A percentile compares a stretch with the other conserved stretches of the same genome.
Conservation (phyloP, 2,797 vertebrate genomes). For the Carduelis carduelis region DNA sequence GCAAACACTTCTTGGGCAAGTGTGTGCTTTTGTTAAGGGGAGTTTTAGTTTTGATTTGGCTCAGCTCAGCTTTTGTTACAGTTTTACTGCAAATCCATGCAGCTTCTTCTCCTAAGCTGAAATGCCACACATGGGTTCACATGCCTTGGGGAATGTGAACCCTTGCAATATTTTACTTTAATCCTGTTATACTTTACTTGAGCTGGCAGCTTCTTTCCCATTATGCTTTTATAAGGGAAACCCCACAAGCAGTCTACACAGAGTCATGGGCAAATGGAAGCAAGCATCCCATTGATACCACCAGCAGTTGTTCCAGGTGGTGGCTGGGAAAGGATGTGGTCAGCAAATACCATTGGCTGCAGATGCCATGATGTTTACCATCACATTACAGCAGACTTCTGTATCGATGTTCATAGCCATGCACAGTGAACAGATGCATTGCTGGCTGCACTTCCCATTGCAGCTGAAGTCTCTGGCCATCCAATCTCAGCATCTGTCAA, state of each 20-base stretch:
- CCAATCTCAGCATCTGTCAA: fast-evolving
- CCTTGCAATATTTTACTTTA: not conserved
- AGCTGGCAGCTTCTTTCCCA: not conserved
- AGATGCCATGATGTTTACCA: not conserved
- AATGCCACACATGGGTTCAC: not conserved
- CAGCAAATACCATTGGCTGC: fast-evolving
- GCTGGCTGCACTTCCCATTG: not conserved
- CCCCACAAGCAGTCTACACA: not conserved
- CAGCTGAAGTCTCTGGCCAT: not conserved
- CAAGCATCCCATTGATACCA: fast-evolving
- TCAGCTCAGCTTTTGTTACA: not conserved
- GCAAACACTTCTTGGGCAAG: not conserved
- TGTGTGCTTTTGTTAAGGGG: too few species aligned
- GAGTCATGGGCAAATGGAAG: not conserved
- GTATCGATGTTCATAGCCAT: fast-evolving
- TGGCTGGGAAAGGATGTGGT: not conserved
- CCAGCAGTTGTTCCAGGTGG: not conserved
- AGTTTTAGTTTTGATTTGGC: not conserved
- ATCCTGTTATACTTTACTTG: fast-evolving
- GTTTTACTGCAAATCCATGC: not conserved
- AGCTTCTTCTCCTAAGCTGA: not conserved
- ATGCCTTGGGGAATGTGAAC: not conserved
- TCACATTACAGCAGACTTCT: not conserved
- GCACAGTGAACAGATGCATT: fast-evolving
- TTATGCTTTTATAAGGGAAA: not conserved